Conservation (phyloP, 2,888 invertebrate genomes). For the Blastobasis lacticolella region DNA sequence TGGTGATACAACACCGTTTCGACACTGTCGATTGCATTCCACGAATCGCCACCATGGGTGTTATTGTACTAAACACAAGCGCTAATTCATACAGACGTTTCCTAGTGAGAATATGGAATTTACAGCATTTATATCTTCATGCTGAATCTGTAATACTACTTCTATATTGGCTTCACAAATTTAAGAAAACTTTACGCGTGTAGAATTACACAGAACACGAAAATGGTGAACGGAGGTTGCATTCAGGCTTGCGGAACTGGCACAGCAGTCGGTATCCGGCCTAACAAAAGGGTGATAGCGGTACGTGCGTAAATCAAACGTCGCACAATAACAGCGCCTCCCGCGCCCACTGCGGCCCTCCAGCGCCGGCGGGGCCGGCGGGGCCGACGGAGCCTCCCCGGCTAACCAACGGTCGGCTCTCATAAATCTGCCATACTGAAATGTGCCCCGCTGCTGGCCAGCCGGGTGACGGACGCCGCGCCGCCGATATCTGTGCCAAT, state of each 20-base stretch:
- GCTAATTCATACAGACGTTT: too few relatives aligned
- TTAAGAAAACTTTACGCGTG: constrained; percentile 2
- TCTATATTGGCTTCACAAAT: not conserved
- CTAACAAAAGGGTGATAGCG: constrained; percentile 73
- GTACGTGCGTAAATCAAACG: constrained; percentile 73
- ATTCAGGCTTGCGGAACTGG: constrained; percentile 55
- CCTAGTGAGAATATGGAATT: too few relatives aligned
- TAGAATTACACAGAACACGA: constrained; percentile 19
- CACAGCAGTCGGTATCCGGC: constrained; percentile 65
- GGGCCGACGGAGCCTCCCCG: constrained; percentile 43
- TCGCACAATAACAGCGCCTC: constrained; percentile 69
- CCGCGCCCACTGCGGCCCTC: constrained; percentile 45
- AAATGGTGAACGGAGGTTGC: constrained; percentile 38
- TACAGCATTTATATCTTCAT: too few relatives aligned
- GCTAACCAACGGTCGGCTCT: constrained; percentile 52
- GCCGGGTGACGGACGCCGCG: constrained; percentile 44
- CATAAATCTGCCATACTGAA: constrained; percentile 69
- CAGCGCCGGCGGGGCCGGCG: constrained; percentile 39
- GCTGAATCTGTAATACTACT: too few relatives aligned
- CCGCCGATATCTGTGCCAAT: constrained; percentile 57
- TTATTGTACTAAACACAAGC: too few relatives aligned
- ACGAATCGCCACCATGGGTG: too few relatives aligned
- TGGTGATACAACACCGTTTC: too few relatives aligned
- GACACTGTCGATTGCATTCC: too few relatives aligned
- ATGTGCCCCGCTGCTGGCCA: constrained; percentile 49